phyloP scores from a whole-genome alignment of 2,888 invertebrate species.

The Cosmorhoe ocellata region DNA sequence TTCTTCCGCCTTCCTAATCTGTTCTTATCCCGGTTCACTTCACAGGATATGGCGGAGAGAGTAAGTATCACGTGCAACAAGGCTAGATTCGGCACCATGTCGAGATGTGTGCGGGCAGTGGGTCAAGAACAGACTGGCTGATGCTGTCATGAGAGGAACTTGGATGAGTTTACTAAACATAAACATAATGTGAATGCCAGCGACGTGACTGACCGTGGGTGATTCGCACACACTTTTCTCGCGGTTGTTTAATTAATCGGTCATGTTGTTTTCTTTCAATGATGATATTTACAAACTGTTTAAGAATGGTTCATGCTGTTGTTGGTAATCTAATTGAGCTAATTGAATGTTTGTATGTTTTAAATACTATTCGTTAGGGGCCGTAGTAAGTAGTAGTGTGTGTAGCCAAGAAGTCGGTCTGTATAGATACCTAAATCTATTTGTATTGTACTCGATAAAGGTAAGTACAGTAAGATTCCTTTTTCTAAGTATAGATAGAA shows the following conservation, averaged over 20 bases:
- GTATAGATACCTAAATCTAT: too few relatives aligned
- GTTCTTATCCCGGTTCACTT: constrained; percentile 42
- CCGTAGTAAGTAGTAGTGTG: too few relatives aligned
- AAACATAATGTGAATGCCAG: constrained; percentile 46
- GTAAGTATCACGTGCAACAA: constrained; percentile 41
- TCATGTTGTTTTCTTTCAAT: constrained; percentile 35
- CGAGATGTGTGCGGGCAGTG: constrained; percentile 46
- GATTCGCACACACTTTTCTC: constrained; percentile 48
- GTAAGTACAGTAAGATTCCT: too few relatives aligned
- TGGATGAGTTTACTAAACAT: constrained; percentile 57
- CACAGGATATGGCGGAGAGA: constrained; percentile 43
- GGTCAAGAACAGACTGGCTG: constrained; percentile 46
- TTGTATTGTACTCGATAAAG: too few relatives aligned
- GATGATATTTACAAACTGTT: constrained; percentile 42
- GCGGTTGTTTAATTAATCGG: constrained; percentile 43
- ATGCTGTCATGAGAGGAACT: constrained; percentile 6
- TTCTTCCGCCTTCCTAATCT: constrained; percentile 43
- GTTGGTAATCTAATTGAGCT: too few relatives aligned
- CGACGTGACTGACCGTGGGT: constrained; percentile 34
- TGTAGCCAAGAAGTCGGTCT: too few relatives aligned
- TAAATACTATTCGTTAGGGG: too few relatives aligned
- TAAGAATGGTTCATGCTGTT: neutral
- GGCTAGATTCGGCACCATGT: constrained; percentile 47
- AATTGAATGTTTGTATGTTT: too few relatives aligned
- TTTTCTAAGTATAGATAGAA: too few relatives aligned